Evolutionary conservation across 1,140 invertebrate genomes (phyloP).

Genomic region (Notospermus geniculatus): DNA sequence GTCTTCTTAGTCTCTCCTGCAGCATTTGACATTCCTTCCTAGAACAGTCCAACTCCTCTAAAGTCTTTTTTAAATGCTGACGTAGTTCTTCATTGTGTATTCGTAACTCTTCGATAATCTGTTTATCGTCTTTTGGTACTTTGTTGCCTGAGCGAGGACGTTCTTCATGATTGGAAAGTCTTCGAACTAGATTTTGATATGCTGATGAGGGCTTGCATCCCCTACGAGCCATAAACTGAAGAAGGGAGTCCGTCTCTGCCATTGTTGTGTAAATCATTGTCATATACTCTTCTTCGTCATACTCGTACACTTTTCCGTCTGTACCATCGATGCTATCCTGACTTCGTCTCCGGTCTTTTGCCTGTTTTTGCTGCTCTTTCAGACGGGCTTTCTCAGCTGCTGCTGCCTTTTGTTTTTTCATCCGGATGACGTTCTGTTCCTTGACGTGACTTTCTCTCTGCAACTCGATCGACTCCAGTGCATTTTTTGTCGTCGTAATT

Average conservation of each 20-base stretch:
- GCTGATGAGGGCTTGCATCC: neutral
- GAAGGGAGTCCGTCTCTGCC: slow-evolving; percentile 31
- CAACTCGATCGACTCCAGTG: slow-evolving; percentile 29
- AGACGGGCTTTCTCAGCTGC: slow-evolving; percentile 2
- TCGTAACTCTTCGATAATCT: slow-evolving; percentile 27
- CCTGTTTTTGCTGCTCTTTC: slow-evolving; percentile 18
- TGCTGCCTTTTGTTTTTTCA: slow-evolving; percentile 5
- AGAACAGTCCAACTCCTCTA: slow-evolving; percentile 13
- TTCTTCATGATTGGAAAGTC: neutral
- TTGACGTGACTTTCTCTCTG: slow-evolving; percentile 33
- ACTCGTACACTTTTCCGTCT: slow-evolving; percentile 21
- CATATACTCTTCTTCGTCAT: slow-evolving; percentile 11
- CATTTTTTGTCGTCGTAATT: slow-evolving; percentile 20
- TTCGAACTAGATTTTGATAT: slow-evolving; percentile 1
- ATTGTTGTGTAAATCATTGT: slow-evolving; percentile 19
- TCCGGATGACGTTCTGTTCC: slow-evolving; percentile 14
- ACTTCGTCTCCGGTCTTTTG: slow-evolving; percentile 12
- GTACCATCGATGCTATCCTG: neutral
- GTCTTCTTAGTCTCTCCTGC: neutral
- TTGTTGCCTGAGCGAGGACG: slow-evolving; percentile 10
- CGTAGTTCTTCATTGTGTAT: slow-evolving; percentile 28
- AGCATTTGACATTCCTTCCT: neutral
- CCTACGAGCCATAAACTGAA: slow-evolving; percentile 23
- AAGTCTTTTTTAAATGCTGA: slow-evolving; percentile 24
- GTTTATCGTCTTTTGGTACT: slow-evolving; percentile 25